Evolutionary conservation across 2,797 vertebrate species (phyloP).

Genomic region (Oceanodroma leucorhoa): DNA sequence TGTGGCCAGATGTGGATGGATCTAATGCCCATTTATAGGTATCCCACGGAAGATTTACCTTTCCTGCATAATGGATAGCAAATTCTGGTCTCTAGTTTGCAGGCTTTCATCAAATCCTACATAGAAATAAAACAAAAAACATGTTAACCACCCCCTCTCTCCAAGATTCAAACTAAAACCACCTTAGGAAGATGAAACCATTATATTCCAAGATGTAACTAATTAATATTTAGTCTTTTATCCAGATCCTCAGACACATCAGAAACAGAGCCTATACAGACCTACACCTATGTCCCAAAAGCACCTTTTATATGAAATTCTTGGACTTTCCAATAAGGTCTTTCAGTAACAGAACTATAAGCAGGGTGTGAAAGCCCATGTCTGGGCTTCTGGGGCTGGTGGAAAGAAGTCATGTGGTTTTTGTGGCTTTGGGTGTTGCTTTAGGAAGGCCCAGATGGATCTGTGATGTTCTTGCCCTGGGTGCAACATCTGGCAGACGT

Average conservation of each 20-base stretch:
- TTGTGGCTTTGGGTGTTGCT: background rate
- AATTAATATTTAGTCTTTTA: background rate
- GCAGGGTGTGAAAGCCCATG: background rate
- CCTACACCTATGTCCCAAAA: background rate
- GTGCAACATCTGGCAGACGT: background rate
- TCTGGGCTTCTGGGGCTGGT: background rate
- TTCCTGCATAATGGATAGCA: background rate
- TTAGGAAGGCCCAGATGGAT: background rate
- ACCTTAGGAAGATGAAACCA: background rate
- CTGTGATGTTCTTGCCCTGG: background rate
- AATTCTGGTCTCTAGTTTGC: background rate
- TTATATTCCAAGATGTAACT: background rate
- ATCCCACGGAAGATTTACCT: background rate
- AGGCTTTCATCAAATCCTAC: background rate
- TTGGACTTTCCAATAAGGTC: background rate
- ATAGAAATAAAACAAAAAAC: background rate
- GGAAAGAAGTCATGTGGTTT: background rate
- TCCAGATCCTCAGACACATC: background rate
- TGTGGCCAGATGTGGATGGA: background rate
- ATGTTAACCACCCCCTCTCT: accelerated
- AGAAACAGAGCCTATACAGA: background rate
- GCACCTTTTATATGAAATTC: background rate
- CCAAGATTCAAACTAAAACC: background rate
- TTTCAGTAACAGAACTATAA: background rate
- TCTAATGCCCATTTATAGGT: background rate